phyloP scores from a whole-genome alignment of 35 echinoderm and acorn worm species.

The Apostichopus parvimensis region DNA sequence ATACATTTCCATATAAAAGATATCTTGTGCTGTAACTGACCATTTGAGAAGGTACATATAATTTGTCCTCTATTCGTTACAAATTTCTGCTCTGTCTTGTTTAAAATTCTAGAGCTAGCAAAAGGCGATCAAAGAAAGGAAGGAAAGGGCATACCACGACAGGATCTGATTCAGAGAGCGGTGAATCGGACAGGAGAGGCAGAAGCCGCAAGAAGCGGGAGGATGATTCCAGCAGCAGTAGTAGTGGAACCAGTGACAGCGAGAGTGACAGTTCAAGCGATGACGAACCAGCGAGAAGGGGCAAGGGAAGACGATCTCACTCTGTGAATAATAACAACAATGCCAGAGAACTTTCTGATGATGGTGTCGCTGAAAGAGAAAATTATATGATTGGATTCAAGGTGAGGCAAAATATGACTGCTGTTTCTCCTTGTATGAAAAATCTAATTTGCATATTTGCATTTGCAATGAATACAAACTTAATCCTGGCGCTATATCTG shows the following conservation, averaged over 20 bases:
- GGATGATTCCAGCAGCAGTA: conserved; percentile 25
- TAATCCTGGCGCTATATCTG: too few species aligned
- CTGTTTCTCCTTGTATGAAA: too few species aligned
- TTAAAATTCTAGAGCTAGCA: not conserved
- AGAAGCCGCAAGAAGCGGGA: conserved; percentile 47
- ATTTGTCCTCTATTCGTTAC: too few species aligned
- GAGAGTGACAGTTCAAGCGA: conserved; percentile 54
- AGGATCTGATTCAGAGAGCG: conserved; percentile 65
- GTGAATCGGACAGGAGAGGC: conserved; percentile 47
- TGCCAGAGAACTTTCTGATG: not conserved
- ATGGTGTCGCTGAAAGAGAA: conserved; percentile 1
- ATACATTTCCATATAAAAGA: too few species aligned
- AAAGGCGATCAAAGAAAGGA: conserved; percentile 47
- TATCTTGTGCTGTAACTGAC: too few species aligned
- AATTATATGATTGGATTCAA: conserved; percentile 23
- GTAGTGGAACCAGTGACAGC: conserved; percentile 50
- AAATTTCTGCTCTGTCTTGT: too few species aligned
- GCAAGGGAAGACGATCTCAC: conserved; percentile 27
- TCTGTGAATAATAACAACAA: conserved; percentile 27
- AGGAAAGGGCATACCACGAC: conserved; percentile 55
- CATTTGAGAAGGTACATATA: too few species aligned
- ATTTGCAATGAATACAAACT: too few species aligned
- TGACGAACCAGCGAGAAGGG: not conserved
- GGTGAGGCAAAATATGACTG: not conserved
- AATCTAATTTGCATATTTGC: too few species aligned